phyloP scores from a whole-genome alignment of 2,797 vertebrate species.

The Nannoperca australis region DNA sequence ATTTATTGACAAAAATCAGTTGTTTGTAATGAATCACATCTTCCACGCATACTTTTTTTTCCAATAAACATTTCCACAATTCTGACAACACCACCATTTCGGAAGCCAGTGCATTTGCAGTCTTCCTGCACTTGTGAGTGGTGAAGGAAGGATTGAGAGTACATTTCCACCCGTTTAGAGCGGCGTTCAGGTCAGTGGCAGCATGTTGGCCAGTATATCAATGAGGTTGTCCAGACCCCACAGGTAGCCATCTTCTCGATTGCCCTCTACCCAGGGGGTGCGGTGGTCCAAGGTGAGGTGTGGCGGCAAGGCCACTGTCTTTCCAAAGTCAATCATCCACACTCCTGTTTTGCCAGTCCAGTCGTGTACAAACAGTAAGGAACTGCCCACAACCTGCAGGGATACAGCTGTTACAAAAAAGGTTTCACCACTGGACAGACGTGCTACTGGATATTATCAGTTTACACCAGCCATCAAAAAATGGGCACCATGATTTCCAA shows the following conservation, averaged over 20 bases:
- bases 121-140: background rate
- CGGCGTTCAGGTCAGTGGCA: slow-evolving; percentile 55
- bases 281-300: slow-evolving; percentile 85
- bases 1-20: slow-evolving; percentile 6
- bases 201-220: slow-evolving; percentile 76
- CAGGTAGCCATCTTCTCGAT: slow-evolving; percentile 91
- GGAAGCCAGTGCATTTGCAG: slow-evolving; percentile 11
- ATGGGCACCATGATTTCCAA: background rate
- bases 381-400: slow-evolving; percentile 90
- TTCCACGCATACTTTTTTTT: background rate
- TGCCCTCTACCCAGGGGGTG: slow-evolving; percentile 89
- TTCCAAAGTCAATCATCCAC: slow-evolving; percentile 95
- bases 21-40: background rate
- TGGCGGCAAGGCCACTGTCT: slow-evolving; percentile 83
- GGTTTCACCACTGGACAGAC: background rate
- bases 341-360: slow-evolving; percentile 85
- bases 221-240: slow-evolving; percentile 91
- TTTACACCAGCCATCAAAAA: background rate
- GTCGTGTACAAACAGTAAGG: slow-evolving; percentile 91
- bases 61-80: background rate
- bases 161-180: background rate
- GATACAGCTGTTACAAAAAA: slow-evolving; percentile 14
- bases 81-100: slow-evolving; percentile 23
- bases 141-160: slow-evolving; percentile 5
- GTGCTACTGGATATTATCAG: background rate